Evolutionary conservation across 2,888 invertebrate genomes (phyloP).

Genomic region (Teleogryllus oceanicus): DNA sequence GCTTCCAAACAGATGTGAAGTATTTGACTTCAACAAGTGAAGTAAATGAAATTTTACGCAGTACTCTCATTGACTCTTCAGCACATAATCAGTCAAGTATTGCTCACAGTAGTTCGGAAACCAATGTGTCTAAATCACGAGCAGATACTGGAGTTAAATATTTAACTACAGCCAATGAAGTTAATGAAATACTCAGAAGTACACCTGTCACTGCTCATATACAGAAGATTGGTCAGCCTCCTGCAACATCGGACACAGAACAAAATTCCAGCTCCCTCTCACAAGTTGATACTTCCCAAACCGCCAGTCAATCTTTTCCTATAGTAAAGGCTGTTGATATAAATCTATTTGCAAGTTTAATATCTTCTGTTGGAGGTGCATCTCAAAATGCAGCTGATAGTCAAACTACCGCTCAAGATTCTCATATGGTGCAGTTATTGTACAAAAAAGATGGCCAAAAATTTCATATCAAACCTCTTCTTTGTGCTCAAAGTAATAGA

Average conservation of each 20-base stretch:
- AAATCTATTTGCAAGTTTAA: slow-evolving; percentile 33
- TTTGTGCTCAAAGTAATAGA: slow-evolving; percentile 23
- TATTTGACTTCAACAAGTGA: slow-evolving; percentile 31
- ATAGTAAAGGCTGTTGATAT: slow-evolving; percentile 34
- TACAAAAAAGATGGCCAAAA: slow-evolving; percentile 31
- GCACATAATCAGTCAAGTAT: neutral
- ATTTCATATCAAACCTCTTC: slow-evolving; percentile 26
- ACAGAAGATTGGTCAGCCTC: neutral
- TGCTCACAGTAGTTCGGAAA: neutral
- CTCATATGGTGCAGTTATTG: slow-evolving; percentile 30
- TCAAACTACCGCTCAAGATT: slow-evolving; percentile 24
- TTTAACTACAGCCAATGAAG: slow-evolving; percentile 31
- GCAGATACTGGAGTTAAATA: slow-evolving; percentile 31
- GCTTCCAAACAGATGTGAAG: slow-evolving; percentile 23
- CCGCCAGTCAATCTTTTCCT: slow-evolving; percentile 21
- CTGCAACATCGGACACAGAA: neutral
- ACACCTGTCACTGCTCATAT: slow-evolving; percentile 25
- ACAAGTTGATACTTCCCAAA: slow-evolving; percentile 20
- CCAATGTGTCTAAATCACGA: neutral
- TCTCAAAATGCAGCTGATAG: neutral
- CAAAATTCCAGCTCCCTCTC: neutral
- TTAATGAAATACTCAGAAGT: slow-evolving; percentile 31
- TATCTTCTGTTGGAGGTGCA: slow-evolving; percentile 25
- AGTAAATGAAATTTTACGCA: slow-evolving; percentile 34
- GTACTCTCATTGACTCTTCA: slow-evolving; percentile 20